Evolutionary conservation across 2,888 invertebrate genomes (phyloP).

Genomic region (Netelia virgata): DNA sequence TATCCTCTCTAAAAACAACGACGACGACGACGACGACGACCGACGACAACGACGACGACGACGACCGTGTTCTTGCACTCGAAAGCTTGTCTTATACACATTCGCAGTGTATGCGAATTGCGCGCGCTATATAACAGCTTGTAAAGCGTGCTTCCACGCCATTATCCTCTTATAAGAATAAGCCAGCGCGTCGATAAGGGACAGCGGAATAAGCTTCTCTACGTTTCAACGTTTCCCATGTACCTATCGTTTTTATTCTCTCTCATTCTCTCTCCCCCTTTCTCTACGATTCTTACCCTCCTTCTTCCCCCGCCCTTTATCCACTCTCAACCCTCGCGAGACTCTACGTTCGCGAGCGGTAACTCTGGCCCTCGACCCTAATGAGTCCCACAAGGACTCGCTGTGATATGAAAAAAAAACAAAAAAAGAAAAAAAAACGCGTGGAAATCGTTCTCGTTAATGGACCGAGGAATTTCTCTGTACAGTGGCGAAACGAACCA

Average conservation of each 20-base stretch:
- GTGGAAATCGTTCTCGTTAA: conserved; percentile 37
- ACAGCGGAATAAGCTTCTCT: conserved; percentile 32
- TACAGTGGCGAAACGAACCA: neutral
- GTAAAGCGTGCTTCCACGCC: conserved; percentile 32
- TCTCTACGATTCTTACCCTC: too few species aligned
- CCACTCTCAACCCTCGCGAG: conserved; percentile 7
- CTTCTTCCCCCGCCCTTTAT: too few species aligned
- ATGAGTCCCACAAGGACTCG: conserved; percentile 41
- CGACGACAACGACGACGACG: too few species aligned
- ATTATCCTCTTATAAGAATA: conserved; percentile 61
- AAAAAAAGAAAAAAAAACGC: conserved; percentile 11
- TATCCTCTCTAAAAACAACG: neutral
- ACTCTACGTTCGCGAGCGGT: neutral
- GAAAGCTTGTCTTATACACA: neutral
- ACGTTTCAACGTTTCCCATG: conserved; percentile 13
- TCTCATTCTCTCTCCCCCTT: too few species aligned
- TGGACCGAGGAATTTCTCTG: conserved; percentile 8
- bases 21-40: too few species aligned
- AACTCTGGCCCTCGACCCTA: conserved; percentile 35
- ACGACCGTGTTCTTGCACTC: too few species aligned
- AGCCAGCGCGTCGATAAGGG: conserved; percentile 26
- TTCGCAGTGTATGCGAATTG: neutral
- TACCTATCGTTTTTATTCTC: conserved; percentile 20
- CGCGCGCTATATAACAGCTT: neutral
- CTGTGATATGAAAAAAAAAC: too few species aligned